Conservation (phyloP, 2,113 vertebrate species). For the Urocynchramus pylzowi region DNA sequence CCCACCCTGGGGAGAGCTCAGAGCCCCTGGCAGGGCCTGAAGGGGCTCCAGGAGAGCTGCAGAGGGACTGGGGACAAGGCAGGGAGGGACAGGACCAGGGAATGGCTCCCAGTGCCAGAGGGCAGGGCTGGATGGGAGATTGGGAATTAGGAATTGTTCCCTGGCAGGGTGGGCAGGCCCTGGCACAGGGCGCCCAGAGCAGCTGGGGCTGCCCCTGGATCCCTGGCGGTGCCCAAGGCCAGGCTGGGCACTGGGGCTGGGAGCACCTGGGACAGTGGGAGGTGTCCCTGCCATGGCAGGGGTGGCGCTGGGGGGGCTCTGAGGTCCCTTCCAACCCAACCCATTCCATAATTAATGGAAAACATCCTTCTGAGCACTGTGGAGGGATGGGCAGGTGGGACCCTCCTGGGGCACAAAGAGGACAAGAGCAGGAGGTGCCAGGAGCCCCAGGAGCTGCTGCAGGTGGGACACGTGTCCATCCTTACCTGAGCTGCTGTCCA, state of each 20-base stretch:
- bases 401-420: neutral
- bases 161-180: neutral
- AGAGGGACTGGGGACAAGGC: neutral
- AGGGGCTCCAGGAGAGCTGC: neutral
- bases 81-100: neutral
- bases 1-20: neutral
- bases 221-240: neutral
- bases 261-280: neutral
- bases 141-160: neutral
- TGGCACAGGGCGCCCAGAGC: too few relatives aligned
- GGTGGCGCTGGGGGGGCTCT: accelerated
- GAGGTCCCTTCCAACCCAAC: neutral
- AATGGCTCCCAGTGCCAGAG: neutral
- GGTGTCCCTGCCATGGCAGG: neutral
- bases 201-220: neutral
- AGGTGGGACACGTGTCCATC: accelerated
- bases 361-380: accelerated
- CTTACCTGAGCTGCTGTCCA: slow-evolving; percentile 60
- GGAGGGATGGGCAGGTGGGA: neutral
- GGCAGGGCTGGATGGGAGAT: accelerated
- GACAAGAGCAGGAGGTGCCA: neutral
- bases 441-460: neutral
- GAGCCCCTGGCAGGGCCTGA: neutral
- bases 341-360: neutral
- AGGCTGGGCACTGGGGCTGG: neutral